Evolutionary conservation across 2,113 vertebrate genomes (phyloP), one percentile per base, ranked within the genome.

Genomic region (Heterotis niloticus): DNA sequence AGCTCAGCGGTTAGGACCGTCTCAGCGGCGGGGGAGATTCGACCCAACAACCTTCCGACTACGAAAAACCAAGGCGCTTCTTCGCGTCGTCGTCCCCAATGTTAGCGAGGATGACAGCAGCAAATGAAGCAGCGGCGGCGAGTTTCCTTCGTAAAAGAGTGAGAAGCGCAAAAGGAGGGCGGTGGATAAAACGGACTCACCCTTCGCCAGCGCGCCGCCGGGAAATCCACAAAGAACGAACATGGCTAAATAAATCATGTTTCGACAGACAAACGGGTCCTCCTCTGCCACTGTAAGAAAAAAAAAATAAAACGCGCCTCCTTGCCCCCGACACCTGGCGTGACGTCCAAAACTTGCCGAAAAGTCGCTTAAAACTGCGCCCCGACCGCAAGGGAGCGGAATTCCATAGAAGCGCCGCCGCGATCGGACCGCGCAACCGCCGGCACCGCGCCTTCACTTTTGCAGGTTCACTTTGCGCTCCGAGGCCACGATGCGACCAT

Each of bases 191-290:
- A 74, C 44, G n/a, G 76, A 85, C 91, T 90, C 79, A 93, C 92
- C 91, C 86, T 89, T 91, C 72, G 85, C 88, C 69, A 84, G 79
- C 71, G 86, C 89, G n/a, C 85, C 83, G 65, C 86, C 89, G 17
- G 81, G 79, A 85, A 92, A 90, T 92, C 91, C 92, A 90, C 87
- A 91, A 28, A 92, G 79, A 80, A 92, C 79, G 66, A 85, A 86
- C 72, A 91, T 29, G 67, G 91, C 82, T 70, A 88, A 60, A 80
- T 76, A 83, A 78, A 88, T 85, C 92, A 91, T 93, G 78, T 60
- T 70, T 60, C n/a, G 70, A 78, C 20, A 17, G 20, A 82, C 80
- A 34, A 34, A 12, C 70, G 24, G 72, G 72, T 85, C 86, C 85
- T 69, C n/a, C 1, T 66, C 59, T 78, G 29, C 29, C 81, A 64